phyloP scores from a whole-genome alignment of 2,888 invertebrate species.

The Andrena flavipes region DNA sequence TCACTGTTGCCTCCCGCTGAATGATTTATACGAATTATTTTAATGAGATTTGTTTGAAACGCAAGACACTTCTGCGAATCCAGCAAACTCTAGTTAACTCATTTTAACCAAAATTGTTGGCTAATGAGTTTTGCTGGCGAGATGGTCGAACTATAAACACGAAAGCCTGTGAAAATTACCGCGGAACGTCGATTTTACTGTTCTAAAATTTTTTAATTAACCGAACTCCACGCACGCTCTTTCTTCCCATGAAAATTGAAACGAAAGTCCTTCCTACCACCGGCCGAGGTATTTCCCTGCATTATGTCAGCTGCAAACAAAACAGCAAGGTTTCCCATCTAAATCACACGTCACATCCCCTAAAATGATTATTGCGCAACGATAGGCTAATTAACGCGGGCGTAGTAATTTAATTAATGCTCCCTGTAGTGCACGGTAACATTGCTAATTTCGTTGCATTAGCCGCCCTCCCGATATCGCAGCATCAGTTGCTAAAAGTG shows the following conservation, averaged over 20 bases:
- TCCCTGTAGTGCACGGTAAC: constrained; percentile 26
- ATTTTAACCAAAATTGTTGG: constrained; percentile 42
- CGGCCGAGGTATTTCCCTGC: neutral
- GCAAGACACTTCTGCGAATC: neutral
- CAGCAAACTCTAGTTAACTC: constrained; percentile 27
- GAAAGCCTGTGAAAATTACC: neutral
- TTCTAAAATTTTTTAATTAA: neutral
- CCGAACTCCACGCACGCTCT: neutral
- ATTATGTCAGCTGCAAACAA: neutral
- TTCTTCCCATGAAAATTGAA: neutral
- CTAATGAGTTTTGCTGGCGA: constrained; percentile 26
- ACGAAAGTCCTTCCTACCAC: neutral
- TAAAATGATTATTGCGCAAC: constrained; percentile 45
- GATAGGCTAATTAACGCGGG: constrained; percentile 52
- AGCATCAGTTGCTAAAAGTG: constrained; percentile 32
- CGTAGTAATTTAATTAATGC: constrained; percentile 51
- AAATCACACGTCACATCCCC: constrained; percentile 23
- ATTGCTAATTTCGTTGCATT: constrained; percentile 46
- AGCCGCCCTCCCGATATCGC: constrained; percentile 15
- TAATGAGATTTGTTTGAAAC: constrained; percentile 35
- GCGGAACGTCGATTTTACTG: neutral
- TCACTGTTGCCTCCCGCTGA: neutral
- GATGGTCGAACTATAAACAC: neutral
- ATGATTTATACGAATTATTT: constrained; percentile 26
- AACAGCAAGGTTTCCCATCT: neutral